Conservation (phyloP, 53 echinoderm and acorn worm species). For the Temnopleurus reevesii region DNA sequence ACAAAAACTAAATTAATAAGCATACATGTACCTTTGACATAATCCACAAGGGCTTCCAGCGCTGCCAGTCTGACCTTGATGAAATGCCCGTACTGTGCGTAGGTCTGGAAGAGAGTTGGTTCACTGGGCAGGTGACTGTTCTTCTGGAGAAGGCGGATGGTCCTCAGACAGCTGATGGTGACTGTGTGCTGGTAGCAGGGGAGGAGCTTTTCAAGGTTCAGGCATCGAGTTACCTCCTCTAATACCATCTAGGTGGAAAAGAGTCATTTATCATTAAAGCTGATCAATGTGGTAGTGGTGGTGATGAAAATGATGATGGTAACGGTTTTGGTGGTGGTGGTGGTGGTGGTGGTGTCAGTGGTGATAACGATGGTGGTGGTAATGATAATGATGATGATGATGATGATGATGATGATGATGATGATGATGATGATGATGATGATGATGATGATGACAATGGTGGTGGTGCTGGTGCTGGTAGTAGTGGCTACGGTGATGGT, state of each 20-base stretch:
- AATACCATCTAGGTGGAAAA: constrained; percentile 72
- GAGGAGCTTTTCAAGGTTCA: constrained; percentile 97
- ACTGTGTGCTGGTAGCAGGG: constrained; percentile 91
- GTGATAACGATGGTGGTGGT: constrained; percentile 7
- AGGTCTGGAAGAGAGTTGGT: constrained; percentile 95
- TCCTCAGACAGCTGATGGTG: constrained; percentile 88
- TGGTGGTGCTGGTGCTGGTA: not conserved
- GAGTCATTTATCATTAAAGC: no score
- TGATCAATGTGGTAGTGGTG: no score
- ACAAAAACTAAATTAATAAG: no score
- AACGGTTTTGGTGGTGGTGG: constrained; percentile 17
- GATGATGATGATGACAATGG: not conserved
- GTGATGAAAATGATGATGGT: no score
- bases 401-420: constrained; percentile 23
- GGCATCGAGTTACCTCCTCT: constrained; percentile 94
- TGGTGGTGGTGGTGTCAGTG: not conserved
- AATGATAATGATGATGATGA: constrained; percentile 45
- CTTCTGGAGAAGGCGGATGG: constrained; percentile 94
- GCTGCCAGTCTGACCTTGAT: constrained; percentile 85
- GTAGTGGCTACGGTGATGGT: not conserved
- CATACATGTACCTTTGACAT: constrained; percentile 95
- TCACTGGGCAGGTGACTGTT: constrained; percentile 96
- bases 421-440: constrained; percentile 7
- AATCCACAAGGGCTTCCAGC: constrained; percentile 87
- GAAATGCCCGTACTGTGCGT: constrained; percentile 97